phyloP scores from a whole-genome alignment of 2,888 invertebrate genomes.

The Eremobia ochroleuca region DNA sequence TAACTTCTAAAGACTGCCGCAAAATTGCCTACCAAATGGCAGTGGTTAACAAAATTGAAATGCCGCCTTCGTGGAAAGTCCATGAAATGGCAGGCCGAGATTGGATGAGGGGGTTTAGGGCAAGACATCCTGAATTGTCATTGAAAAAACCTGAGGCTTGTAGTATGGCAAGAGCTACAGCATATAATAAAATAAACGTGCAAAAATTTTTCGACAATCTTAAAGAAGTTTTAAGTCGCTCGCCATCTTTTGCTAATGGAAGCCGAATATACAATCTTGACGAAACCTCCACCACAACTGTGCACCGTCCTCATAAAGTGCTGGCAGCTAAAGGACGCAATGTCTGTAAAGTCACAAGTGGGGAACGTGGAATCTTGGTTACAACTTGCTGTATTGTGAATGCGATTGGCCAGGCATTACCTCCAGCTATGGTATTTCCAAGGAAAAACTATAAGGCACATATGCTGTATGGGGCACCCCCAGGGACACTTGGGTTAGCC shows the following conservation, averaged over 20 bases:
- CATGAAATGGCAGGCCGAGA: constrained; percentile 39
- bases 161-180: constrained; percentile 42
- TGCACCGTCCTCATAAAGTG: too few relatives aligned
- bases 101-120: constrained; percentile 35
- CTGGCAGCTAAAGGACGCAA: too few relatives aligned
- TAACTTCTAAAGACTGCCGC: too few relatives aligned
- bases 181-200: constrained; percentile 41
- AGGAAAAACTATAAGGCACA: too few relatives aligned
- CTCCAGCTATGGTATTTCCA: too few relatives aligned
- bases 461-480: neutral
- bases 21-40: neutral
- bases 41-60: constrained; percentile 17
- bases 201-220: constrained; percentile 14
- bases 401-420: too few relatives aligned
- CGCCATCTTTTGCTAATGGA: constrained; percentile 14
- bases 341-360: too few relatives aligned
- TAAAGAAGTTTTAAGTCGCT: constrained; percentile 19
- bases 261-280: constrained; percentile 16
- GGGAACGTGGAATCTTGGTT: too few relatives aligned
- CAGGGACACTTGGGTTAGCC: constrained; percentile 21
- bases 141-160: constrained; percentile 44
- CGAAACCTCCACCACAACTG: too few relatives aligned
- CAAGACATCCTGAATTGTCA: constrained; percentile 33
- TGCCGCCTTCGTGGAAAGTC: constrained; percentile 2
- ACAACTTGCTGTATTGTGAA: too few relatives aligned